phyloP scores from a whole-genome alignment of 2,888 invertebrate genomes.

The Idaea biselata region DNA sequence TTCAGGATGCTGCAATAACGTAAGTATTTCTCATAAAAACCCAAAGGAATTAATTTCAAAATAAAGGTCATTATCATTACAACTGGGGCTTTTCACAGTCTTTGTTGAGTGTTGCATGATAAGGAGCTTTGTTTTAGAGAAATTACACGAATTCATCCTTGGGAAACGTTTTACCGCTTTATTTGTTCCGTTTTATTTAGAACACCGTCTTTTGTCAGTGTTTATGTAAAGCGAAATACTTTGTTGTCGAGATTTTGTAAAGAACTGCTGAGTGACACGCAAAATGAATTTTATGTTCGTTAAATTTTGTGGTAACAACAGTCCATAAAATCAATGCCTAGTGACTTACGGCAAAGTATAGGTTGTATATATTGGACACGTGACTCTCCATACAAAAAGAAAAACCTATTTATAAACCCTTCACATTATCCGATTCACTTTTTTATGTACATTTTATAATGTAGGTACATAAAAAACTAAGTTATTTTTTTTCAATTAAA shows the following conservation, averaged over 20 bases:
- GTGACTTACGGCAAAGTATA: constrained; percentile 7
- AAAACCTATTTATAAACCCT: no score
- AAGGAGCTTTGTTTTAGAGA: constrained; percentile 49
- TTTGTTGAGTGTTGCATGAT: constrained; percentile 46
- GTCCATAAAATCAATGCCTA: constrained; percentile 2
- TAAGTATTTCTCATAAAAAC: constrained; percentile 33
- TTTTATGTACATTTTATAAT: no score
- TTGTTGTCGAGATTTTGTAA: not conserved
- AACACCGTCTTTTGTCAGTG: constrained; percentile 7
- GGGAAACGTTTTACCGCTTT: constrained; percentile 35
- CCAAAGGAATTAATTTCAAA: constrained; percentile 48
- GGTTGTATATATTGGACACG: no score
- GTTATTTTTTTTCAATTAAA: no score
- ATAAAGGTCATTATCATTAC: constrained; percentile 41
- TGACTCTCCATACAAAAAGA: no score
- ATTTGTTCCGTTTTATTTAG: constrained; percentile 25
- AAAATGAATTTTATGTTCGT: not conserved
- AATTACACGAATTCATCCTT: constrained; percentile 36
- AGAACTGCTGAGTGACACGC: not conserved
- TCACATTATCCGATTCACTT: no score
- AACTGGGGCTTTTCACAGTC: constrained; percentile 36
- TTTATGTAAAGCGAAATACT: constrained; percentile 6
- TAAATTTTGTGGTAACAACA: no score
- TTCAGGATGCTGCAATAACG: not conserved
- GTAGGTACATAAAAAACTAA: no score